Percentiles rank a stretch among this genome's conserved stretches.
Conservation (phyloP, 2,113 vertebrate genomes). For the Forbesichthys papilliferus region DNA sequence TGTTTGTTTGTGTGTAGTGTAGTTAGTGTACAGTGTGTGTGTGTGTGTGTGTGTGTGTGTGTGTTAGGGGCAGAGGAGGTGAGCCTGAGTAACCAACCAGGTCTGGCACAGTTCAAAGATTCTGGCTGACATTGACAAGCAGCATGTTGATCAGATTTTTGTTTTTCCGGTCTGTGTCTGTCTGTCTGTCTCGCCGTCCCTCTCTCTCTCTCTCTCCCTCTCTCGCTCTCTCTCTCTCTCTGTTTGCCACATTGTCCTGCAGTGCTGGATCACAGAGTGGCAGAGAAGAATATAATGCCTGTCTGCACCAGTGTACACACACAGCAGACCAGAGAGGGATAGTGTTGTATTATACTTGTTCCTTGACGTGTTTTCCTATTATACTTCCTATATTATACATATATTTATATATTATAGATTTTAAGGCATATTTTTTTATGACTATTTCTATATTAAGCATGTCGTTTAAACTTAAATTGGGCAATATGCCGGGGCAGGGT, state of each 20-base stretch:
- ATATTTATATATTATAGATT: too few species aligned
- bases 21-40: neutral
- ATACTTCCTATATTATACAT: too few species aligned
- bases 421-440: too few species aligned
- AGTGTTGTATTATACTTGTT: neutral
- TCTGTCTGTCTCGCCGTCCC: neutral
- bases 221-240: slow-evolving; percentile 5
- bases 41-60: slow-evolving; percentile 11
- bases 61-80: neutral
- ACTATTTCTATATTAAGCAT: too few species aligned
- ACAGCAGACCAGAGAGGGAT: slow-evolving; percentile 3
- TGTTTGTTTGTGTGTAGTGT: neutral
- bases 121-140: slow-evolving; percentile 44
- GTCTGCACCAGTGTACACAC: slow-evolving; percentile 21
- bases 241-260: slow-evolving; percentile 17
- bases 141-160: slow-evolving; percentile 30
- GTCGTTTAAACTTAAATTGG: too few species aligned
- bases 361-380: neutral
- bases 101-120: slow-evolving; percentile 38
- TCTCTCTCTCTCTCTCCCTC: neutral
- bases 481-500: too few species aligned
- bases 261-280: slow-evolving; percentile 44
- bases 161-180: neutral
- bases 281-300: slow-evolving; percentile 29
- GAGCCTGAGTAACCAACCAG: slow-evolving; percentile 17